Conservation (phyloP, 1,140 invertebrate genomes). For the Agrilus planipennis region DNA sequence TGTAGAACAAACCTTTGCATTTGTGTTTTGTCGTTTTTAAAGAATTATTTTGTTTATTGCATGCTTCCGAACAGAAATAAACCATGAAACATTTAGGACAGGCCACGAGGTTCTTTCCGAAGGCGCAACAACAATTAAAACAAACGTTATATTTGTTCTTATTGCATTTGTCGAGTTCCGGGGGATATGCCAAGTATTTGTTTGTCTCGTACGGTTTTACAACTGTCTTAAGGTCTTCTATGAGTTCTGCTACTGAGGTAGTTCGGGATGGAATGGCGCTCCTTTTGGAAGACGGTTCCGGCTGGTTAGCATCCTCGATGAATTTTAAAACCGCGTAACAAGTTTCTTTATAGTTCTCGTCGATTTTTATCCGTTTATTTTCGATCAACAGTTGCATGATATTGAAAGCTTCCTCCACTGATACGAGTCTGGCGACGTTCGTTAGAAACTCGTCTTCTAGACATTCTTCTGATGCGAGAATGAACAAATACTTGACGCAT, state of each 20-base stretch:
- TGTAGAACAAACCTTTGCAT: conserved; percentile 21
- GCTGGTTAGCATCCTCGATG: background rate
- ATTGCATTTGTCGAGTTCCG: background rate
- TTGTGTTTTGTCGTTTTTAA: conserved; percentile 4
- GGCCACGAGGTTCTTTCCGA: conserved; percentile 12
- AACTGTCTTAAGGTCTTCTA: background rate
- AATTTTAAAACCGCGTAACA: conserved; percentile 5
- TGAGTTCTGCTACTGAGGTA: no score
- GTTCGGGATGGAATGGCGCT: no score
- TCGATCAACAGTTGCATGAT: conserved; percentile 16
- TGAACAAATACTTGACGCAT: conserved; percentile 13
- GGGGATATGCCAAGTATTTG: background rate
- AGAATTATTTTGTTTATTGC: conserved; percentile 17
- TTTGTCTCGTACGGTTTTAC: background rate
- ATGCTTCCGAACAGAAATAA: conserved; percentile 23
- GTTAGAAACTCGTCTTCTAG: conserved; percentile 11
- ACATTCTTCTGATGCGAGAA: conserved; percentile 10
- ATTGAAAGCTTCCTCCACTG: conserved; percentile 8
- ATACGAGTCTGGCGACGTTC: conserved; percentile 15
- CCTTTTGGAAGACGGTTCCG: no score
- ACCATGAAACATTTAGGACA: conserved; percentile 23
- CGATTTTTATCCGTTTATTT: conserved; percentile 3
- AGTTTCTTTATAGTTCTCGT: background rate
- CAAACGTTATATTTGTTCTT: conserved; percentile 22
- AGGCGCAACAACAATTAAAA: conserved; percentile 24